A percentile compares a stretch with the other conserved stretches of the same genome.
These are phyloP conservation scores for Copidosoma aretas DNA, from an alignment of 2,888 invertebrate genomes.

Conservation along the genomic window DNA sequence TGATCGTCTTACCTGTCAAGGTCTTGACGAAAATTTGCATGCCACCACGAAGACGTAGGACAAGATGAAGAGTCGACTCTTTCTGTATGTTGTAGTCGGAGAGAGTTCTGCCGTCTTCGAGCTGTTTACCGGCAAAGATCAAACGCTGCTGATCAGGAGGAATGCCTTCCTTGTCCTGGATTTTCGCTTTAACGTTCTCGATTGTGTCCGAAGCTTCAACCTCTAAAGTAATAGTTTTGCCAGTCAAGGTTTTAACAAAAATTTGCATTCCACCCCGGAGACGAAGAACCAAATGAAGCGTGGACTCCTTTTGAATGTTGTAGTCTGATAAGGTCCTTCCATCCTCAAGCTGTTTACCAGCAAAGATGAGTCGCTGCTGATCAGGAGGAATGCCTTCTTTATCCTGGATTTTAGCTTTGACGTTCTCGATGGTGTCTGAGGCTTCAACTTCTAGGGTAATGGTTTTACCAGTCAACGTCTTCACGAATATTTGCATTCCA, in stretches of 20 bases:
- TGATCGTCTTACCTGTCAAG: constrained; percentile 93
- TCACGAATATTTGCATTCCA: constrained; percentile 78
- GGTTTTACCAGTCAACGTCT: constrained; percentile 47
- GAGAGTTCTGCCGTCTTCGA: constrained; percentile 47
- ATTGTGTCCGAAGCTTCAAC: constrained; percentile 48
- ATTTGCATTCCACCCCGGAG: constrained; percentile 61
- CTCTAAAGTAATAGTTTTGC: constrained; percentile 52
- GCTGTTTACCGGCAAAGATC: constrained; percentile 50
- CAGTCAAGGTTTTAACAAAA: constrained; percentile 67
- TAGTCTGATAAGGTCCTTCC: constrained; percentile 89
- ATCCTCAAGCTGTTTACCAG: constrained; percentile 92
- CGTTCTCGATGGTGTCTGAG: constrained; percentile 44
- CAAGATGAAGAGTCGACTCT: constrained; percentile 47
- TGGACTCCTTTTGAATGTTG: constrained; percentile 91
- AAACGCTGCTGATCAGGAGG: constrained; percentile 50
- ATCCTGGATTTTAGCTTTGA: constrained; percentile 46
- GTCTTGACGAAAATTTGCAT: constrained; percentile 89
- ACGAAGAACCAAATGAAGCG: constrained; percentile 53
- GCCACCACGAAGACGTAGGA: constrained; percentile 46
- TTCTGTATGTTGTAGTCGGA: constrained; percentile 50
- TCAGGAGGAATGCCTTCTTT: constrained; percentile 72
- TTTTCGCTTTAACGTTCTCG: constrained; percentile 49
- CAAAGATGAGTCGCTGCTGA: constrained; percentile 87
- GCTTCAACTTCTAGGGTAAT: constrained; percentile 47
- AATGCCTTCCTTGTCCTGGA: constrained; percentile 50